Percentiles rank a stretch among this genome's conserved stretches.
These are phyloP conservation scores for Sisyra nigra DNA, from an alignment of 2,888 invertebrate genomes.

Conservation along the genomic window DNA sequence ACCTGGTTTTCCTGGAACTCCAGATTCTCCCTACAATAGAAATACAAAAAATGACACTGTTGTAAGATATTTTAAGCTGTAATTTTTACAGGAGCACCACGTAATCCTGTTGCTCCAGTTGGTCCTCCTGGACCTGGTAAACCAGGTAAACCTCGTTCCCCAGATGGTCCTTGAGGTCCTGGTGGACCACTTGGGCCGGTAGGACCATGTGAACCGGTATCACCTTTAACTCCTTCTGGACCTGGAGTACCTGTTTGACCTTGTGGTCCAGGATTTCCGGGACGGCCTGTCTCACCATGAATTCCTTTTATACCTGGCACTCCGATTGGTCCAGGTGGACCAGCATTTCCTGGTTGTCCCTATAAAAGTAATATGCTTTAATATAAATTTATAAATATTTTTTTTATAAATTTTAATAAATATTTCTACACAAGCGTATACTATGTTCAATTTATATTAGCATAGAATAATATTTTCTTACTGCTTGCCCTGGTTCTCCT, in stretches of 20 bases:
- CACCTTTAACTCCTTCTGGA: constrained; percentile 57
- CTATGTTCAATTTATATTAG: no score
- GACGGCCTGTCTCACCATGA: constrained; percentile 50
- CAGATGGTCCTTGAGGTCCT: constrained; percentile 51
- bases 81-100: constrained; percentile 40
- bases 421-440: no score
- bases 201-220: constrained; percentile 50
- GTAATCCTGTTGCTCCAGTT: constrained; percentile 44
- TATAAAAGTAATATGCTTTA: constrained; percentile 18
- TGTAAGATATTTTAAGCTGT: neutral
- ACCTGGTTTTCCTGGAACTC: constrained; percentile 54
- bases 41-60: constrained; percentile 3
- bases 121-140: constrained; percentile 44
- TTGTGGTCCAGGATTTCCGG: constrained; percentile 46
- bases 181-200: constrained; percentile 51
- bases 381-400: neutral
- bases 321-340: constrained; percentile 52
- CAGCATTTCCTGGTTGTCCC: constrained; percentile 56
- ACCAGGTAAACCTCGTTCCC: constrained; percentile 49
- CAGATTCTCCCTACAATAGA: constrained; percentile 45
- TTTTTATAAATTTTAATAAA: no score
- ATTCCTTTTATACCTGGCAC: constrained; percentile 51
- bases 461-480: no score
- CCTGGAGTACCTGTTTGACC: constrained; percentile 60
- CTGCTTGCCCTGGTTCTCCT: constrained; percentile 55